These are phyloP conservation scores for Acanthopleura granulata DNA, from an alignment of 2,888 invertebrate species.

Conservation along the genomic window DNA sequence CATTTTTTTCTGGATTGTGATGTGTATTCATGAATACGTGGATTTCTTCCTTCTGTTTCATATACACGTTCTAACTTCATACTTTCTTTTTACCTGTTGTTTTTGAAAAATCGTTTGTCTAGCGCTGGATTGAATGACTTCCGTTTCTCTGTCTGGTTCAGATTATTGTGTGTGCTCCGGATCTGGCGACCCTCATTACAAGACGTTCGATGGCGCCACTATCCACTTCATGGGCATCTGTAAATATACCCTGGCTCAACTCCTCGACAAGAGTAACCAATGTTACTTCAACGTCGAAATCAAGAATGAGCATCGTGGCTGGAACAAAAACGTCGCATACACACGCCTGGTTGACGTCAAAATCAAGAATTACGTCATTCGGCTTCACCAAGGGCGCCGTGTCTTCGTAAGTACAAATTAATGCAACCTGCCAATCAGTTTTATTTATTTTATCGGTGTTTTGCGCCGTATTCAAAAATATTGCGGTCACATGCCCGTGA, in stretches of 20 bases:
- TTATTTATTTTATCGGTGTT: no score
- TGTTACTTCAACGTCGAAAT: slow-evolving; percentile 26
- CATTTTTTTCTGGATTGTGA: no score
- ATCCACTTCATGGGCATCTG: slow-evolving; percentile 47
- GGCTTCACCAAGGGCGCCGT: slow-evolving; percentile 1
- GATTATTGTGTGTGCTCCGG: slow-evolving; percentile 24
- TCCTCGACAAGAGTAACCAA: slow-evolving; percentile 1
- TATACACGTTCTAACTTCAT: no score
- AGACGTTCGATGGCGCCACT: slow-evolving; percentile 47
- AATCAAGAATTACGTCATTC: neutral
- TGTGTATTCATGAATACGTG: no score
- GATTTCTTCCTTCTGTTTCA: no score
- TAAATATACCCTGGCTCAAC: slow-evolving; percentile 48
- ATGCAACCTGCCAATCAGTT: neutral
- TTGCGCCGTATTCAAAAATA: no score
- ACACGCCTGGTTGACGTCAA: slow-evolving; percentile 24
- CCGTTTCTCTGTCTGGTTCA: neutral
- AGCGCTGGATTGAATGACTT: no score
- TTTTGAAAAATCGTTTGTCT: no score
- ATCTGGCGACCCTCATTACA: slow-evolving; percentile 55
- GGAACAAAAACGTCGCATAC: slow-evolving; percentile 17
- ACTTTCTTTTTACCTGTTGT: no score
- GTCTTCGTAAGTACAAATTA: slow-evolving; percentile 6
- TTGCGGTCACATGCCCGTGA: no score
- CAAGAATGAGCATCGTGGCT: slow-evolving; percentile 23